Base-by-base conservation (phyloP, 1,140 invertebrate species). In the Panulirus ornatus region DNA sequence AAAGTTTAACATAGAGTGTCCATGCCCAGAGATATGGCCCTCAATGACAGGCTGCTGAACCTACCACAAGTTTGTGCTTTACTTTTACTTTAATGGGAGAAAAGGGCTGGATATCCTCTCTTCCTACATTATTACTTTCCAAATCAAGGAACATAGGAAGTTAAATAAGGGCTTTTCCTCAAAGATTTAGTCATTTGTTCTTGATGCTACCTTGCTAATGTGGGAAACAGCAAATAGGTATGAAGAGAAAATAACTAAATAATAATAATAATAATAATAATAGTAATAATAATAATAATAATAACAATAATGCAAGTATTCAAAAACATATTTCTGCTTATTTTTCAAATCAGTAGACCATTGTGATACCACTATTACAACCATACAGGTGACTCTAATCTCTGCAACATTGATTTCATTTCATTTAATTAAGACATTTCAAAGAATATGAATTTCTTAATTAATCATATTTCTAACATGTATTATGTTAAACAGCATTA, bases 251-350 rank as follows among this genome's bases (percentile, higher is more conserved):
- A n/a, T n/a, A n/a, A n/a, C n/a, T n/a, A n/a, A n/a, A n/a, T n/a
- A n/a, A n/a, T 58, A 58, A 58, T 58, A 58, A 58, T 58, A 58
- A 58, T 58, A 58, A 58, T 58, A 58, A 58, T 58, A 58, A 58
- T 58, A 58, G 22, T 58, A 58, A 58, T 58, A 58, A 58, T 58
- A 58, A 58, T 22, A 58, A 58, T 58, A 58, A 58, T 58, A 58
- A 58, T 58, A 11, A 11, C 11, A 11, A 11, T 58, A 22, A 22
- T 22, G 11, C 11, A 22, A 58, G 22, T 58, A 58, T 58, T 58
- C 11, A 58, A 22, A 11, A 22, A 58, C 22, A 58, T 58, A 58
- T 58, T 11, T 11, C 11, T 11, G 22, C 22, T 11, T 11, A 11
- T 11, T 58, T 11, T 11, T 58, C 11, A 58, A 11, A 58, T 11